Conservation (phyloP, 2,888 invertebrate species). For the Salticus scenicus region DNA sequence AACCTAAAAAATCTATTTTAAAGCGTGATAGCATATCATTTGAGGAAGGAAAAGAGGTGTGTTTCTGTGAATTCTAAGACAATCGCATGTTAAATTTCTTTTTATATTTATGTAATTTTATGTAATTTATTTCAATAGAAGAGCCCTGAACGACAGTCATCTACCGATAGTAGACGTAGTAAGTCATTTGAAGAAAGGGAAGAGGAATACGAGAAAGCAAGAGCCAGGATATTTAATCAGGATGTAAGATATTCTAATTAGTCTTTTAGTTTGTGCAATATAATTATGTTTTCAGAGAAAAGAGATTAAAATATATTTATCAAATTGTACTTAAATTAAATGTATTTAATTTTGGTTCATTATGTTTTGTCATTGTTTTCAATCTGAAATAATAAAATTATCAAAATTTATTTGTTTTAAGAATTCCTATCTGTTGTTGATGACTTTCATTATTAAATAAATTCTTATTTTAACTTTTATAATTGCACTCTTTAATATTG, state of each 20-base stretch:
- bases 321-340: no score
- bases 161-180: constrained; percentile 82
- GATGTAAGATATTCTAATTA: constrained; percentile 75
- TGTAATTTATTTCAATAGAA: constrained; percentile 38
- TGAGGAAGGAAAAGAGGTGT: constrained; percentile 80
- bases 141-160: constrained; percentile 80
- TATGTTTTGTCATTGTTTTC: no score
- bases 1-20: constrained; percentile 85
- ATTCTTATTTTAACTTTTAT: no score
- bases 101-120: neutral
- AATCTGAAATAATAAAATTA: no score
- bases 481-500: no score
- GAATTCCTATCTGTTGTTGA: no score
- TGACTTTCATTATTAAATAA: no score
- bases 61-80: neutral
- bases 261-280: no score
- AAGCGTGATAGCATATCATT: constrained; percentile 88
- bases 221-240: constrained; percentile 88
- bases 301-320: no score
- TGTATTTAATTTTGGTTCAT: no score
- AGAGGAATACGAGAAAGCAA: constrained; percentile 89
- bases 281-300: no score
- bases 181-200: constrained; percentile 94
- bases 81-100: neutral
- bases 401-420: no score